These are phyloP conservation scores for Elephantulus edwardii DNA, from an alignment of 2,113 vertebrate species.

Conservation along the genomic window DNA sequence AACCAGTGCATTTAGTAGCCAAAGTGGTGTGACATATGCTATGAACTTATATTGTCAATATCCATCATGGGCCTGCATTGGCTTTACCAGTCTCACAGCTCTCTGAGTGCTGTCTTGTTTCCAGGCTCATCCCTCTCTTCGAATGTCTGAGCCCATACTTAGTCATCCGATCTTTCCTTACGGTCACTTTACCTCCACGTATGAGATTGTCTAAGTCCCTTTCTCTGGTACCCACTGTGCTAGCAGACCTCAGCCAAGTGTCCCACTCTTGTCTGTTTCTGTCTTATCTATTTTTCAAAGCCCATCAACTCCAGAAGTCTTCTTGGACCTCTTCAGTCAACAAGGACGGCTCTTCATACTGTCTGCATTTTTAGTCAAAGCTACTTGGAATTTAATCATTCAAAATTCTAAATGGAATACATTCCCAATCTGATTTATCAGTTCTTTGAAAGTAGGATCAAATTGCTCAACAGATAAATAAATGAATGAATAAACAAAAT, in stretches of 20 bases:
- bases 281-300: background rate
- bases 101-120: background rate
- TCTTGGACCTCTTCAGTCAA: background rate
- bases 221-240: background rate
- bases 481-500: background rate
- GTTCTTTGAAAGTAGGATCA: background rate
- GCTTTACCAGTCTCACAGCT: background rate
- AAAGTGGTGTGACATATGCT: background rate
- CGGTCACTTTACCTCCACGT: background rate
- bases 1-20: background rate
- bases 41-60: background rate
- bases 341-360: background rate
- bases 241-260: background rate
- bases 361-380: background rate
- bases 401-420: background rate
- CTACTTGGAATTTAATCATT: background rate
- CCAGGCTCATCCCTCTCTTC: background rate
- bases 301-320: background rate
- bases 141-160: background rate
- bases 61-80: background rate
- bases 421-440: constrained; percentile 12
- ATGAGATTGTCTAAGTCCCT: background rate
- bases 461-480: background rate
- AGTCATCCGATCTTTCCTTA: background rate
- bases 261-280: background rate